Evolutionary conservation across 53 echinoderm and acorn worm species (phyloP), one percentile per base, ranked within the genome.

Genomic region (Pentamera pediparva): DNA sequence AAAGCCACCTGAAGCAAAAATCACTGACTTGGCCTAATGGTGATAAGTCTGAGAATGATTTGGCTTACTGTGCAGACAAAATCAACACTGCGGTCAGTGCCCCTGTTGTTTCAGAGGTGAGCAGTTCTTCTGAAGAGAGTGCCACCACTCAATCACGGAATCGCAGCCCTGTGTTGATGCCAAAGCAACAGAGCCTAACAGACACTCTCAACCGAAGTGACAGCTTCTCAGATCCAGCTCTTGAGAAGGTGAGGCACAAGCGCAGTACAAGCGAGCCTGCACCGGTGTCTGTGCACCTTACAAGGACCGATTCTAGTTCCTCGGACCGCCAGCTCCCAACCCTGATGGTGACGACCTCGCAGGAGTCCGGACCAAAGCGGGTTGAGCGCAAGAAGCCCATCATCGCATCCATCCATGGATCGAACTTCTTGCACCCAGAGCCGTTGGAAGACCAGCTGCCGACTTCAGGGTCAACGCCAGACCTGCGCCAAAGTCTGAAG

Each of bases 21-120:
- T 98, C 98, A 1, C 79, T 88, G 64, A 98, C 98, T 17, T 98
- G 98, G 98, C 98, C 98, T 7, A 98, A 98, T 71, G 98, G 98
- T 27, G 93, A 93, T 63, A 88, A 91, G 48, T 80, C 98, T 13
- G 76, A 77, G 6, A 98, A 86, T 57, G 98, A 88, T 28, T 78
- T 87, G 26, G 84, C 62, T 35, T 94, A 94, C 61, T 72, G 73
- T 37, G 6, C 73, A 2, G 52, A 51, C 36, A 72, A 72, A 35
- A 53, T 72, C 30, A 54, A 51, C 24, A 53, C 35, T 52, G 73
- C 94, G 9, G 64, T 87, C 8, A 94, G 94, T 78, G 87, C 80
- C 8, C 94, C 94, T 22, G 83, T 79, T 20, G 90, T 94, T 21
- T 90, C 89, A 13, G 87, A 82, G 32, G 75, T 85, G 18, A 85